Evolutionary conservation across 2,888 invertebrate species (phyloP).

Genomic region (Scaptomyza cyrtandrae): DNA sequence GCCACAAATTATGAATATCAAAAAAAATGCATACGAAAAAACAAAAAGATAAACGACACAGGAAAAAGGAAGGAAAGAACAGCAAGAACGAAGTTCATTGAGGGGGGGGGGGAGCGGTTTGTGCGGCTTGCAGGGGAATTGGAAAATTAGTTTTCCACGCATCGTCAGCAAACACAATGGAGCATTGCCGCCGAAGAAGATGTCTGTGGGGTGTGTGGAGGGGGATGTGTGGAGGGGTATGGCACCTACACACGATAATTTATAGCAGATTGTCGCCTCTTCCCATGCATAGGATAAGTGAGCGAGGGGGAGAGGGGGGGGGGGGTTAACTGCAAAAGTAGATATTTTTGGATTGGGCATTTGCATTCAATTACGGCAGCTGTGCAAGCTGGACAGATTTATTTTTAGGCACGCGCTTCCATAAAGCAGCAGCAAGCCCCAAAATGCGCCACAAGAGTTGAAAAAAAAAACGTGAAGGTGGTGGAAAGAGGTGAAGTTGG

Average conservation of each 20-base stretch:
- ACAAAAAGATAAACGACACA: constrained; percentile 65
- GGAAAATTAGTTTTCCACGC: constrained; percentile 84
- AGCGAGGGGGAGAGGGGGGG: not conserved
- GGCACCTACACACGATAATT: constrained; percentile 82
- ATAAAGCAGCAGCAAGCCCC: constrained; percentile 57
- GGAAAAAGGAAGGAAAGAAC: constrained; percentile 41
- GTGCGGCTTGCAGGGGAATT: constrained; percentile 14
- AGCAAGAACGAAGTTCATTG: not conserved
- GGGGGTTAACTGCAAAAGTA: constrained; percentile 33
- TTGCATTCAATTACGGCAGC: constrained; percentile 83
- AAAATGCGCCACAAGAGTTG: constrained; percentile 51
- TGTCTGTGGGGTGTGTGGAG: not conserved
- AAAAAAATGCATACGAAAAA: constrained; percentile 16
- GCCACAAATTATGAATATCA: constrained; percentile 78
- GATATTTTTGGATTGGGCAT: constrained; percentile 75
- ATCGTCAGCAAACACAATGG: constrained; percentile 83
- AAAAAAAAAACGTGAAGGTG: not conserved
- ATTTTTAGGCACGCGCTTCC: constrained; percentile 68
- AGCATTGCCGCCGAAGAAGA: constrained; percentile 58
- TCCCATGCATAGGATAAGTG: not conserved
- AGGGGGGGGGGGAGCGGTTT: no score
- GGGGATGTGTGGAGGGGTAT: not conserved
- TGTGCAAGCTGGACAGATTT: constrained; percentile 74
- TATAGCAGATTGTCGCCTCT: constrained; percentile 80
- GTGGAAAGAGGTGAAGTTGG: constrained; percentile 19